Evolutionary conservation across 2,797 vertebrate genomes (phyloP).

Genomic region (Argentina silus): DNA sequence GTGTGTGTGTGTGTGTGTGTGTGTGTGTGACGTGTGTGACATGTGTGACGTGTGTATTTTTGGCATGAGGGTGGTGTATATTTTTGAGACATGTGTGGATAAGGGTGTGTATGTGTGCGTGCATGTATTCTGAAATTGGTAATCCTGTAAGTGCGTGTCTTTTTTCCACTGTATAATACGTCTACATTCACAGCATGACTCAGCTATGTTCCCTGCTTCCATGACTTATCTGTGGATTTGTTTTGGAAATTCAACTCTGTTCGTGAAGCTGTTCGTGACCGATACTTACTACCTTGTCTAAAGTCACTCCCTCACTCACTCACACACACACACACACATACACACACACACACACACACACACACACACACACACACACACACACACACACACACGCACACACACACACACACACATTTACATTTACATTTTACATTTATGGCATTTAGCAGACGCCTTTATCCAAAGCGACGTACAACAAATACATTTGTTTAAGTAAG

Average conservation of each 20-base stretch:
- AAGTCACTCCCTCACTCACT: no score
- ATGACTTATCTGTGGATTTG: constrained; percentile 37
- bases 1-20: background rate
- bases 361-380: no score
- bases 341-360: no score
- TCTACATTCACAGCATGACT: constrained; percentile 48
- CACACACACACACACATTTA: constrained; percentile 7
- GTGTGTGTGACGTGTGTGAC: background rate
- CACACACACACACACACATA: no score
- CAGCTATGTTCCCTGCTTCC: constrained; percentile 15
- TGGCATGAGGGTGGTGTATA: no score
- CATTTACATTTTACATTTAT: constrained; percentile 1
- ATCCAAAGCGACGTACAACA: no score
- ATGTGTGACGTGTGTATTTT: no score
- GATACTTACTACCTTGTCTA: constrained; percentile 9
- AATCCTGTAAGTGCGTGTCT: constrained; percentile 9
- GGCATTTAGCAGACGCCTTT: no score
- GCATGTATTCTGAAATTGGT: constrained; percentile 26
- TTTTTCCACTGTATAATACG: background rate
- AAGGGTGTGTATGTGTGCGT: constrained; percentile 2
- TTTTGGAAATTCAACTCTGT: constrained; percentile 36
- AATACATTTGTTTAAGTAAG: no score
- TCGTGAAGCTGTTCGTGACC: no score
- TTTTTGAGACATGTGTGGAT: no score
- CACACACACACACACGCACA: constrained; percentile 8